phyloP scores from a whole-genome alignment of 2,113 vertebrate genomes.

The Protobothrops flavoviridis region DNA sequence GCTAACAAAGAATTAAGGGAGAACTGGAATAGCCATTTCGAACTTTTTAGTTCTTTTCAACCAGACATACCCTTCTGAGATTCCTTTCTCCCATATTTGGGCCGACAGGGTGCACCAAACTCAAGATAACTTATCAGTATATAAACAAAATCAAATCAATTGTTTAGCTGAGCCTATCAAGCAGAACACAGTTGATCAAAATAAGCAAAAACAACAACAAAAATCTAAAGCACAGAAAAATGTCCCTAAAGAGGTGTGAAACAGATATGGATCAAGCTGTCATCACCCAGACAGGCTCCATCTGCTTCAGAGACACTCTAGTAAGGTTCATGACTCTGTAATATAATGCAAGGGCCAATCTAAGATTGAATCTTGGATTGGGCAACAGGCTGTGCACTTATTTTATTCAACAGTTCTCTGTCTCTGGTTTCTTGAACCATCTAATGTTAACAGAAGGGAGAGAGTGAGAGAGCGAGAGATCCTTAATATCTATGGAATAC shows the following conservation, averaged over 20 bases:
- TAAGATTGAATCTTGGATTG: neutral
- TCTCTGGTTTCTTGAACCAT: neutral
- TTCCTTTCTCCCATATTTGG: too few relatives aligned
- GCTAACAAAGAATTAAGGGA: too few relatives aligned
- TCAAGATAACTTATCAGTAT: slow-evolving; percentile 50
- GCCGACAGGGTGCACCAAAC: too few relatives aligned
- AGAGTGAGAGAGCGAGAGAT: neutral
- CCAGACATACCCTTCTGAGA: too few relatives aligned
- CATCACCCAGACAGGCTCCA: slow-evolving; percentile 51
- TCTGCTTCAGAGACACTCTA: slow-evolving; percentile 39
- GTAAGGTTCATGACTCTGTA: slow-evolving; percentile 39
- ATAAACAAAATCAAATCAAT: slow-evolving; percentile 50
- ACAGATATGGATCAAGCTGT: slow-evolving; percentile 59
- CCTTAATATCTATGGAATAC: neutral
- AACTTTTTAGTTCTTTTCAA: too few relatives aligned
- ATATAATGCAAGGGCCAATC: slow-evolving; percentile 11
- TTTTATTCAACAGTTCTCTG: neutral
- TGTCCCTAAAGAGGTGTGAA: slow-evolving; percentile 63
- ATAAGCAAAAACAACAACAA: neutral
- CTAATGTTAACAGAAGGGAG: neutral
- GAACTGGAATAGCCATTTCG: too few relatives aligned
- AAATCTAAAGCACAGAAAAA: slow-evolving; percentile 40
- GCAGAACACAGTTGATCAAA: slow-evolving; percentile 56
- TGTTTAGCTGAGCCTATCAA: slow-evolving; percentile 57
- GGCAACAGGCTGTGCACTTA: neutral